Conservation (phyloP, 2,888 invertebrate species). For the Brenthis hecate region DNA sequence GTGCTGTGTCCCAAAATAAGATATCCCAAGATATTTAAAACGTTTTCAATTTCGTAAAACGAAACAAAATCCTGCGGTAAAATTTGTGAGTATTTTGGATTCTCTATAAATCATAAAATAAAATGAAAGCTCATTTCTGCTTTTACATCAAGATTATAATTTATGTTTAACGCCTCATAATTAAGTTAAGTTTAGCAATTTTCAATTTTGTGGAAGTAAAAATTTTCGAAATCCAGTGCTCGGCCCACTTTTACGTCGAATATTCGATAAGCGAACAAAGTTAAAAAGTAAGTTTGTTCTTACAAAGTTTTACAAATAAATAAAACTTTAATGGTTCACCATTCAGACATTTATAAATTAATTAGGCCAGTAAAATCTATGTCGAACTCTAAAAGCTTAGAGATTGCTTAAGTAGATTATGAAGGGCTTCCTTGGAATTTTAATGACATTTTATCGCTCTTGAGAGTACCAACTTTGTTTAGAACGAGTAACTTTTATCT, state of each 20-base stretch:
- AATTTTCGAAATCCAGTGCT: no score
- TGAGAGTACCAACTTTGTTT: conserved; percentile 9
- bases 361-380: conserved; percentile 27
- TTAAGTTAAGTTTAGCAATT: no score
- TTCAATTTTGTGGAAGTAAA: no score
- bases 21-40: no score
- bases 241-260: neutral
- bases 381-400: conserved; percentile 24
- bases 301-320: conserved; percentile 2
- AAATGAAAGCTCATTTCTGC: no score
- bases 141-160: no score
- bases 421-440: conserved; percentile 21
- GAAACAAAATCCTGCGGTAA: no score
- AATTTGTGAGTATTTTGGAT: no score
- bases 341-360: conserved; percentile 27
- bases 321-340: conserved; percentile 25
- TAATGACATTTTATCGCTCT: conserved; percentile 15
- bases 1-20: no score
- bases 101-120: no score
- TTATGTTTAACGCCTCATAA: no score
- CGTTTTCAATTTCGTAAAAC: no score
- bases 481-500: neutral
- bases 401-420: conserved; percentile 21
- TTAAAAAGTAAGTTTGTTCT: conserved; percentile 6
- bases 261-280: conserved; percentile 1